Conservation (phyloP, 2,888 invertebrate species). For the Clanis bilineata region DNA sequence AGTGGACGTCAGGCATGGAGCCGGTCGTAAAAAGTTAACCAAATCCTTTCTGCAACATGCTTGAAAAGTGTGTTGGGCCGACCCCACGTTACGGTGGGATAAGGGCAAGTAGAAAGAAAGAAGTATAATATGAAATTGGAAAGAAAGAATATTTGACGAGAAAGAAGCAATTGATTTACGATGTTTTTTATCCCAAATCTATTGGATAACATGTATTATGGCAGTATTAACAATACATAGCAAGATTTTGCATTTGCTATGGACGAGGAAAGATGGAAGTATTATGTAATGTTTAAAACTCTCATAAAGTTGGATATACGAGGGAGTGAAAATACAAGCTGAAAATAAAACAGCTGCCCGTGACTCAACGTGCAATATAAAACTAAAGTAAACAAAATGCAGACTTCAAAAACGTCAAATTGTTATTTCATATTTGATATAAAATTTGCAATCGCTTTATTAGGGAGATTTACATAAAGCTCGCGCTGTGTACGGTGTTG, state of each 20-base stretch:
- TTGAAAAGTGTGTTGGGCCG: too few species aligned
- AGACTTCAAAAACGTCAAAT: constrained; percentile 49
- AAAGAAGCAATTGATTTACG: not conserved
- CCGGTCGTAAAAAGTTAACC: too few species aligned
- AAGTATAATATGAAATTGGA: not conserved
- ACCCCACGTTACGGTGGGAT: too few species aligned
- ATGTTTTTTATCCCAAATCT: not conserved
- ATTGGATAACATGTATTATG: not conserved
- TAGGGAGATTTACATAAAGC: constrained; percentile 15
- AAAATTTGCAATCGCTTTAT: constrained; percentile 31
- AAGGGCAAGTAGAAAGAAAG: too few species aligned
- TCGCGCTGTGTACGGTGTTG: constrained; percentile 4
- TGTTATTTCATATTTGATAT: constrained; percentile 34
- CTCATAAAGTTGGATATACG: constrained; percentile 66
- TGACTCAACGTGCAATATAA: constrained; percentile 62
- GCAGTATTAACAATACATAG: not conserved
- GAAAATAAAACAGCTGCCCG: constrained; percentile 70
- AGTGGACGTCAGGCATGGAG: too few species aligned
- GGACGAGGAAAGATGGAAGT: constrained; percentile 50
- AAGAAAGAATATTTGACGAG: not conserved
- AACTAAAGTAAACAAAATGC: constrained; percentile 61
- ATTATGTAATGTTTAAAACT: constrained; percentile 65
- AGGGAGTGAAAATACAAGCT: constrained; percentile 53
- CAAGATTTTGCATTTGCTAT: constrained; percentile 38
- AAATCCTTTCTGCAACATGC: too few species aligned